Evolutionary conservation across 2,888 invertebrate species (phyloP), one percentile per base, ranked within the genome.

Genomic region (Ceramica pisi): DNA sequence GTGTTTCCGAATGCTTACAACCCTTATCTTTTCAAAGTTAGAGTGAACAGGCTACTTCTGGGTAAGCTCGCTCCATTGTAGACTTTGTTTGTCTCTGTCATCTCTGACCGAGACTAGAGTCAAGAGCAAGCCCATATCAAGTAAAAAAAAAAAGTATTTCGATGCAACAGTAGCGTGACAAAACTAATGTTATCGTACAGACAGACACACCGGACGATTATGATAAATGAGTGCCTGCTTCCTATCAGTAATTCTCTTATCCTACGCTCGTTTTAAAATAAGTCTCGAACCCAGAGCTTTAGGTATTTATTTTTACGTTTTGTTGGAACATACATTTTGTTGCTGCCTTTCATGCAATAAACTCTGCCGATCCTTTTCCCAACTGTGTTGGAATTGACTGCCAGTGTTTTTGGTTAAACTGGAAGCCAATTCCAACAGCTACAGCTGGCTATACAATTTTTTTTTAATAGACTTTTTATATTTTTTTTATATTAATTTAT

Each of bases 141-240:
- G n/a, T n/a, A n/a, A n/a, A n/a, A 41, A 41, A 41, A 41, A 41
- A 10, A 71, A 8, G 53, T 8, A 23, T 62, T 63, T 41, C 0
- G 35, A 19, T 50, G 46, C 14, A n/a, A 21, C 70, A 53, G 72
- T 51, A 60, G 62, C 60, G 26, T 1, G n/a, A 1, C 35, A 57
- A 56, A 14, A 51, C 16, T 46, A 62, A 53, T 66, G 65, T 80
- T 80, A 80, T 80, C 79, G 55, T 1, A 38, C 77, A 21, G 38
- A 38, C 60, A 10, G 31, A 46, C 72, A 72, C 66, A 78, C 79
- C 79, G 82, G 82, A 81, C 82, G 62, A 65, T 79, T 79, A 79
- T 44, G 83, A 80, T 79, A 82, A 68, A 51, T 10, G 63, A 23
- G n/a, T 41, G 38, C 12, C 5, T 41, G 26, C 38, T 19, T 41